These are phyloP conservation scores for Hypomesus transpacificus DNA, from an alignment of 2,113 vertebrate species.

Conservation along the genomic window DNA sequence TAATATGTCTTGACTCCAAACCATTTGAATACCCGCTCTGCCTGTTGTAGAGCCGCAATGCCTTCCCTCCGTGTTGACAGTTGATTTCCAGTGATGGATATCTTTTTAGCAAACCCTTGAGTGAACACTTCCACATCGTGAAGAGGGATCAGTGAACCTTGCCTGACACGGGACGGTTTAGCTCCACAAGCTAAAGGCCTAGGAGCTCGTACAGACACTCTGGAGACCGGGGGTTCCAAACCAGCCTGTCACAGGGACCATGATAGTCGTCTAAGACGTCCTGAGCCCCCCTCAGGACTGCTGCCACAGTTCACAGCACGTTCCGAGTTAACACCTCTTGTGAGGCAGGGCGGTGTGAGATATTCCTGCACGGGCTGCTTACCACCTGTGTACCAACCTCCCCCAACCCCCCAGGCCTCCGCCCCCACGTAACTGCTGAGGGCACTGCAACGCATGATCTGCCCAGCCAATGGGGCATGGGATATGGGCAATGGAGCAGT, in stretches of 20 bases:
- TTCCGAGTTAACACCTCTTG: slow-evolving; percentile 16
- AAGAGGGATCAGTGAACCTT: background rate
- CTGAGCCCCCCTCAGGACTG: slow-evolving; percentile 5
- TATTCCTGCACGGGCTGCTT: slow-evolving; percentile 26
- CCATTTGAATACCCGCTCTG: no score
- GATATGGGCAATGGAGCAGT: slow-evolving; percentile 43
- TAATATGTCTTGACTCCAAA: no score
- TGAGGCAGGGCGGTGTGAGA: slow-evolving; percentile 27
- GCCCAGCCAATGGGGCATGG: slow-evolving; percentile 47
- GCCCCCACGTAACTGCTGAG: background rate
- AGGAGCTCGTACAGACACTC: no score
- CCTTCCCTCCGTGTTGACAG: no score
- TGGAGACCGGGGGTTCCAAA: no score
- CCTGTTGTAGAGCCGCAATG: no score
- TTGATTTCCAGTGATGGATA: no score
- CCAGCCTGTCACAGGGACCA: no score
- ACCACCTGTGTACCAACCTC: slow-evolving; percentile 17
- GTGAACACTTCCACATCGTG: background rate
- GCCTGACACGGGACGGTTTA: no score
- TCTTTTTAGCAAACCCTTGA: no score
- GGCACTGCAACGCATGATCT: slow-evolving; percentile 32
- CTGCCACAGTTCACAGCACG: background rate
- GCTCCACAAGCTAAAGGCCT: no score
- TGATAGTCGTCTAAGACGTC: background rate
- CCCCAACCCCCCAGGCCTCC: slow-evolving; percentile 2